phyloP scores from a whole-genome alignment of 2,113 vertebrate species.

The Cephalopterus ornatus region DNA sequence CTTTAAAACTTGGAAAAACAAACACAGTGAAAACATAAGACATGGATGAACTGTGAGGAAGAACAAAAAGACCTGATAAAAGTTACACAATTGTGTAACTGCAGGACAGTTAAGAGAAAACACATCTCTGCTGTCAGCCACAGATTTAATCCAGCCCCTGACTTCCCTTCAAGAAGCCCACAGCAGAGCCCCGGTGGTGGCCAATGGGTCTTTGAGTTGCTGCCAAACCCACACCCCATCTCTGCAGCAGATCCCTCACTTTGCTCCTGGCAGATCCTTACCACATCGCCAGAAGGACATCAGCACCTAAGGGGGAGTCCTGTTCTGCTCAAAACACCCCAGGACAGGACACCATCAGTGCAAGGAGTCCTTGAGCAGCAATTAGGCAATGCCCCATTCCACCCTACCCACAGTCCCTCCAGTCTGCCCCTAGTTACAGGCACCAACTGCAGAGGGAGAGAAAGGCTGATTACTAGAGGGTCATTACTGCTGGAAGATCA shows the following conservation, averaged over 20 bases:
- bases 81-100: not conserved
- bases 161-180: not conserved
- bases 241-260: not conserved
- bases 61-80: not conserved
- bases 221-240: not conserved
- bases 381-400: not conserved
- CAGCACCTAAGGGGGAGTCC: not conserved
- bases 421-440: not conserved
- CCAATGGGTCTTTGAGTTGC: rapidly evolving
- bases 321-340: not conserved
- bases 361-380: not conserved
- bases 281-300: not conserved
- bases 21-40: not conserved
- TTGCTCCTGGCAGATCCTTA: not conserved
- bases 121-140: not conserved
- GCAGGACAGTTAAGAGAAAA: not conserved
- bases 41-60: not conserved
- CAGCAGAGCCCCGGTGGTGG: not conserved
- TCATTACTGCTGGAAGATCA: not conserved
- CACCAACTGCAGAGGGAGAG: rapidly evolving
- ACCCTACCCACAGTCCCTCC: not conserved
- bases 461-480: not conserved
- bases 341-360: not conserved
- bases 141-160: not conserved
- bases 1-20: not conserved